phyloP scores from a whole-genome alignment of 2,113 vertebrate genomes.

The Aramus guarauna region DNA sequence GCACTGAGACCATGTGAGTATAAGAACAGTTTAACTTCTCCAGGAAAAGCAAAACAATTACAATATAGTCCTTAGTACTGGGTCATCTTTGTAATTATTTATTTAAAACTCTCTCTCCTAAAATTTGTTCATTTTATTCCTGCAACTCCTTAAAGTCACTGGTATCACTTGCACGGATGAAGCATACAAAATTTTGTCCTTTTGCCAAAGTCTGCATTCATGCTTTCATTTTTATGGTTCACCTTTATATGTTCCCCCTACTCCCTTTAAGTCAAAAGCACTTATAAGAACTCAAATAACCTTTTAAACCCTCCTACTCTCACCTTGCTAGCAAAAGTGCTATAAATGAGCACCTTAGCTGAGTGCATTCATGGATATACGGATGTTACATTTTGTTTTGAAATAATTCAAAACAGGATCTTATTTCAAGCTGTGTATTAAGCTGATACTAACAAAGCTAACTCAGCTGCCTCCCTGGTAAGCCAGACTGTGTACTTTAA shows the following conservation, averaged over 20 bases:
- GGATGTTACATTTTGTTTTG: not conserved
- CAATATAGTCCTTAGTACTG: not conserved
- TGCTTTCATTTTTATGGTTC: not conserved
- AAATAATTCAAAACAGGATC: not conserved
- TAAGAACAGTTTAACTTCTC: not conserved
- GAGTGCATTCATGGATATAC: not conserved
- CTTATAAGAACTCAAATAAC: not conserved
- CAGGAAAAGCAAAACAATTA: not conserved
- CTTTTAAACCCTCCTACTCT: not conserved
- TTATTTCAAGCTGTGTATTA: not conserved
- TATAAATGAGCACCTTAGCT: not conserved
- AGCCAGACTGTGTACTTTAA: not conserved
- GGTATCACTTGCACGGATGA: not conserved
- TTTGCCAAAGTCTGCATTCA: not conserved
- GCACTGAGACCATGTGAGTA: not conserved
- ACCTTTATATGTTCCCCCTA: not conserved
- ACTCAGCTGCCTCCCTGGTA: not conserved
- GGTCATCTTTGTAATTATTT: not conserved
- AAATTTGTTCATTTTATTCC: not conserved
- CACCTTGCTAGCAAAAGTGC: not conserved
- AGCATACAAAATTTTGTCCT: not conserved
- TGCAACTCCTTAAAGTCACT: not conserved
- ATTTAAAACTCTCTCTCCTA: not conserved
- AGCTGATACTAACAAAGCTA: not conserved
- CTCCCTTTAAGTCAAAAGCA: not conserved